Evolutionary conservation across 2,797 vertebrate species (phyloP).

Genomic region (Sternarchorhynchus goeldii): DNA sequence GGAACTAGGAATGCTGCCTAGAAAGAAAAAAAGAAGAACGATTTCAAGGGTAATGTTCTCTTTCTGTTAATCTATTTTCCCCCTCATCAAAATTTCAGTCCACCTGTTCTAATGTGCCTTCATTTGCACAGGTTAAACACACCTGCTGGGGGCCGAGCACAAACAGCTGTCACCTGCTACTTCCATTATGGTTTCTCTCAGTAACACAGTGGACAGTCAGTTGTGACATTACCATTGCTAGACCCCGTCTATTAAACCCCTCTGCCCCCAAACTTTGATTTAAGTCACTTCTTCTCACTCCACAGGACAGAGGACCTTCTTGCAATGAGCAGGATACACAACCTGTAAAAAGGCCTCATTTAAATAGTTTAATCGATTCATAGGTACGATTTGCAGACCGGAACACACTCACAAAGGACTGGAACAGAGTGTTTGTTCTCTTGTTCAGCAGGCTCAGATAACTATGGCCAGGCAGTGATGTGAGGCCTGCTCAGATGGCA

Average conservation of each 20-base stretch:
- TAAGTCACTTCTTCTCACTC: conserved; percentile 2
- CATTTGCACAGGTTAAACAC: conserved; percentile 45
- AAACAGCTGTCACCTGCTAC: conserved; percentile 39
- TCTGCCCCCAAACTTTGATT: neutral
- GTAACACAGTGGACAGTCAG: neutral
- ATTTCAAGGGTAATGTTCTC: conserved; percentile 36
- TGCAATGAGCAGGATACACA: conserved; percentile 30
- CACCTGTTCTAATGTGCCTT: conserved; percentile 41
- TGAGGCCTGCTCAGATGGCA: conserved; percentile 41
- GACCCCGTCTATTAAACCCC: neutral
- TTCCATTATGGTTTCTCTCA: conserved; percentile 27
- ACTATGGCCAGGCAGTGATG: conserved; percentile 28
- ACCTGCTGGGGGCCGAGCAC: conserved; percentile 24
- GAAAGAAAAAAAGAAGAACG: neutral
- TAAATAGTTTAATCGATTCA: neutral
- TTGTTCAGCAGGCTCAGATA: conserved; percentile 33
- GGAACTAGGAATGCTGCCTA: conserved; percentile 34
- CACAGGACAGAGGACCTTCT: neutral
- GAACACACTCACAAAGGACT: conserved; percentile 32
- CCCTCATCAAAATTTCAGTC: conserved; percentile 33
- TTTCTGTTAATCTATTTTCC: neutral
- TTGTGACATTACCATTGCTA: neutral
- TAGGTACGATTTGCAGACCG: neutral
- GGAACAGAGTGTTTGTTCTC: conserved; percentile 23
- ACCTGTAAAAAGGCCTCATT: conserved; percentile 8